A percentile compares a stretch with the other conserved stretches of the same genome.
These are phyloP conservation scores for Camelus dromedarius DNA, from an alignment of 2,113 vertebrate genomes.

Conservation along the genomic window DNA sequence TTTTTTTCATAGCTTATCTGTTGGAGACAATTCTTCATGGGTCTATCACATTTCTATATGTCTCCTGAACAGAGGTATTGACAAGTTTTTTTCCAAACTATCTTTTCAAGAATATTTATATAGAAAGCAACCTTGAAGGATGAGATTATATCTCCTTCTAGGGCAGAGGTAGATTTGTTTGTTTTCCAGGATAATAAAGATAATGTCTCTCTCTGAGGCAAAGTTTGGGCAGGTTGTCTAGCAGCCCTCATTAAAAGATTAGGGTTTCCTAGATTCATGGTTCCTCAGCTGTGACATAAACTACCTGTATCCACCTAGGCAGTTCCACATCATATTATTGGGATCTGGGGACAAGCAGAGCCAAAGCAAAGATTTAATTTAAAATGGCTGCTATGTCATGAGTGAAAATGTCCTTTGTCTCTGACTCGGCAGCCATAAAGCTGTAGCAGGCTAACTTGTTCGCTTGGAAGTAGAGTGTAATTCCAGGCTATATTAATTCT, in stretches of 20 bases:
- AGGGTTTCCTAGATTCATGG: not conserved
- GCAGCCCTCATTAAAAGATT: not conserved
- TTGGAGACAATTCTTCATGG: not conserved
- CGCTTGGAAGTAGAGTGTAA: not conserved
- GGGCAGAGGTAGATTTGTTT: not conserved
- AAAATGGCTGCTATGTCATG: not conserved
- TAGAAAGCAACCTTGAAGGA: not conserved
- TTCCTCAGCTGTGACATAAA: not conserved
- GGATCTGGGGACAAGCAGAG: not conserved
- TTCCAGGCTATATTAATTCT: not conserved
- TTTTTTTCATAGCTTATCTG: not conserved
- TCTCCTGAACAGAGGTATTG: not conserved
- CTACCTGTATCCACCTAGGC: no score
- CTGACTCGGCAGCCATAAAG: not conserved
- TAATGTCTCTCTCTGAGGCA: not conserved
- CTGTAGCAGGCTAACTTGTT: not conserved
- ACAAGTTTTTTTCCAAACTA: not conserved
- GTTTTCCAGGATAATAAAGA: not conserved
- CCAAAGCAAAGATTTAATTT: not conserved
- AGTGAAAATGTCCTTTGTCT: not conserved
- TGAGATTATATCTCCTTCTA: not conserved
- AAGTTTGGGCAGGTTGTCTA: not conserved
- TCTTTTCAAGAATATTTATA: slow-evolving; percentile 19
- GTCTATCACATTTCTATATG: not conserved
- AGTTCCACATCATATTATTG: not conserved